Conservation (phyloP, 1,140 invertebrate species). For the Anthonomus grandis region DNA sequence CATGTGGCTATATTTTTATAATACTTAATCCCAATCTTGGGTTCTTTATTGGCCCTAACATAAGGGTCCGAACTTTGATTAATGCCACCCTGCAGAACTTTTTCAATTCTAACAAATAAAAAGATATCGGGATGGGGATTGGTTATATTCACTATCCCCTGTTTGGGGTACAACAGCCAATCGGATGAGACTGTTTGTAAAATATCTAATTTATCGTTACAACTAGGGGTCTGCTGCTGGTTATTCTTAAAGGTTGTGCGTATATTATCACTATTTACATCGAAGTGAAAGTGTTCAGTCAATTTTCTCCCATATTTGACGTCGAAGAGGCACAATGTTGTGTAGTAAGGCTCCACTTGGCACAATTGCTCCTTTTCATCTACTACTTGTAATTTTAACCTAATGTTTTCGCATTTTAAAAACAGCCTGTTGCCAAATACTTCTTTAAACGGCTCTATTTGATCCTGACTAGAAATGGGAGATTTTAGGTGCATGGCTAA, state of each 20-base stretch:
- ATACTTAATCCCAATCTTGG: slow-evolving; percentile 73
- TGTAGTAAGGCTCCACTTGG: slow-evolving; percentile 92
- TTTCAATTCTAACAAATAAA: slow-evolving; percentile 86
- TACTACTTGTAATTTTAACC: slow-evolving; percentile 75
- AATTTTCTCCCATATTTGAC: slow-evolving; percentile 79
- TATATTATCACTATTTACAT: slow-evolving; percentile 72
- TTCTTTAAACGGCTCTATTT: slow-evolving; percentile 69
- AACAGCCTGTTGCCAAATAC: slow-evolving; percentile 82
- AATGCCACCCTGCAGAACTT: slow-evolving; percentile 86
- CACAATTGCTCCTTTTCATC: slow-evolving; percentile 72
- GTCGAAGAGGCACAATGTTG: slow-evolving; percentile 83
- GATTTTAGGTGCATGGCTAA: slow-evolving; percentile 37
- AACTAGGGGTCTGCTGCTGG: slow-evolving; percentile 1
- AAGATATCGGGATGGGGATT: slow-evolving; percentile 85
- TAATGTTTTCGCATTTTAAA: slow-evolving; percentile 77
- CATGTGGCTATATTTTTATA: slow-evolving; percentile 78
- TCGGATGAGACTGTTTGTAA: slow-evolving; percentile 59
- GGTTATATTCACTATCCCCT: slow-evolving; percentile 79
- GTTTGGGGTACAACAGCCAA: slow-evolving; percentile 62
- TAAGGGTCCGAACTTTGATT: slow-evolving; percentile 85
- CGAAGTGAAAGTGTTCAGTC: slow-evolving; percentile 91
- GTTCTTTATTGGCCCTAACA: slow-evolving; percentile 73
- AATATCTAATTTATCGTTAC: slow-evolving; percentile 42
- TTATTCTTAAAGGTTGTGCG: slow-evolving; percentile 30
- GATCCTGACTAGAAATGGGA: slow-evolving; percentile 40